Evolutionary conservation across 1,140 invertebrate genomes (phyloP).

Genomic region (Diorhabda sublineata): DNA sequence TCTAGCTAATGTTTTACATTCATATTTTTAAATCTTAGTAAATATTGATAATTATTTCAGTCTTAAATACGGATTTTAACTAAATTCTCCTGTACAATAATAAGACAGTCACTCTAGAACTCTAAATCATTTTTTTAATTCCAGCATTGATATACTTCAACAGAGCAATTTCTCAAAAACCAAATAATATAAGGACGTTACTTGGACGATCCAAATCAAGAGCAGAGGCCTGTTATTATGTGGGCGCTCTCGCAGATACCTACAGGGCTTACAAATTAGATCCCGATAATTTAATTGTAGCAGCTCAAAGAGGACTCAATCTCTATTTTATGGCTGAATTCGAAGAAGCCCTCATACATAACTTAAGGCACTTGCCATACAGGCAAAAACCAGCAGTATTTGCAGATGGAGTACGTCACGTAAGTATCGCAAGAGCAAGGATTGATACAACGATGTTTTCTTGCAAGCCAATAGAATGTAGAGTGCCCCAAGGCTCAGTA

Average conservation of each 20-base stretch:
- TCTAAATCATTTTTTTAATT: background rate
- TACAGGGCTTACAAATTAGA: constrained; percentile 50
- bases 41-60: too few relatives aligned
- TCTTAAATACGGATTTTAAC: too few relatives aligned
- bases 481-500: too few relatives aligned
- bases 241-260: constrained; percentile 51
- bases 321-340: constrained; percentile 55
- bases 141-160: constrained; percentile 46
- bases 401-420: constrained; percentile 48
- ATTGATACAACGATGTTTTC: too few relatives aligned
- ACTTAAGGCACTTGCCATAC: constrained; percentile 46
- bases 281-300: constrained; percentile 48
- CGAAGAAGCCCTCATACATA: constrained; percentile 53
- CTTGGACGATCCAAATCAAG: constrained; percentile 43
- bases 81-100: too few relatives aligned
- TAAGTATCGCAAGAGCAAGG: background rate
- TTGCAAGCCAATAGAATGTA: too few relatives aligned
- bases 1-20: too few relatives aligned
- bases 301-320: constrained; percentile 52
- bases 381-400: constrained; percentile 54
- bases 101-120: too few relatives aligned
- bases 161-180: constrained; percentile 47
- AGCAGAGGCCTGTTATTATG: constrained; percentile 50
- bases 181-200: constrained; percentile 50
- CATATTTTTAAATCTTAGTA: too few relatives aligned